Percentiles rank a stretch among this genome's conserved stretches.
phyloP scores from a whole-genome alignment of 2,888 invertebrate species.

The Eristalinus aeneus region DNA sequence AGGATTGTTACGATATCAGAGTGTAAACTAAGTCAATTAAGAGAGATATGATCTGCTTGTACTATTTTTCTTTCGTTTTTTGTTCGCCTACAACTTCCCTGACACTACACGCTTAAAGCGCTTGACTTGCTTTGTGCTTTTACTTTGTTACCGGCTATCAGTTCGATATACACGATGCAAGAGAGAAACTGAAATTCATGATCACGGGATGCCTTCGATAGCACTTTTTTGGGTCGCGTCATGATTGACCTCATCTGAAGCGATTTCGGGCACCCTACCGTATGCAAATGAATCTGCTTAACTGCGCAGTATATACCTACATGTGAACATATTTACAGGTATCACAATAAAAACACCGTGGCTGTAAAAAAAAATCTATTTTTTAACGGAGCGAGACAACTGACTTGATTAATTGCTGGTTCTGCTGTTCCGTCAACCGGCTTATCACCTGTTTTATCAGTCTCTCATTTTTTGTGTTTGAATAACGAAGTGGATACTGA shows the following conservation, averaged over 20 bases:
- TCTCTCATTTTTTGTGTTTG: not conserved
- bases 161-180: conserved; percentile 10
- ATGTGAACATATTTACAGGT: not conserved
- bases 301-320: not conserved
- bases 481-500: not conserved
- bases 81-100: conserved; percentile 36
- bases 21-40: conserved; percentile 47
- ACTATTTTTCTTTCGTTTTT: conserved; percentile 31
- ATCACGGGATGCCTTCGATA: conserved; percentile 10
- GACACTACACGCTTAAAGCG: conserved; percentile 3
- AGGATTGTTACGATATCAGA: conserved; percentile 46
- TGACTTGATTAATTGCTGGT: not conserved
- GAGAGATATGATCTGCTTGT: conserved; percentile 36
- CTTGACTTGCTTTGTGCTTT: conserved; percentile 22
- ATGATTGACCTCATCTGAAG: not conserved
- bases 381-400: not conserved
- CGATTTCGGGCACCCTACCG: not conserved
- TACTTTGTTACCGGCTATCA: conserved; percentile 12
- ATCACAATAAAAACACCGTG: not conserved
- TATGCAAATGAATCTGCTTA: not conserved
- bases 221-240: conserved; percentile 20
- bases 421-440: not conserved
- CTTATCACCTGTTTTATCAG: conserved; percentile 24
- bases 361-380: not conserved
- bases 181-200: not conserved